Conservation (phyloP, 1,140 invertebrate species). For the Pygmarrhopalites habei region DNA sequence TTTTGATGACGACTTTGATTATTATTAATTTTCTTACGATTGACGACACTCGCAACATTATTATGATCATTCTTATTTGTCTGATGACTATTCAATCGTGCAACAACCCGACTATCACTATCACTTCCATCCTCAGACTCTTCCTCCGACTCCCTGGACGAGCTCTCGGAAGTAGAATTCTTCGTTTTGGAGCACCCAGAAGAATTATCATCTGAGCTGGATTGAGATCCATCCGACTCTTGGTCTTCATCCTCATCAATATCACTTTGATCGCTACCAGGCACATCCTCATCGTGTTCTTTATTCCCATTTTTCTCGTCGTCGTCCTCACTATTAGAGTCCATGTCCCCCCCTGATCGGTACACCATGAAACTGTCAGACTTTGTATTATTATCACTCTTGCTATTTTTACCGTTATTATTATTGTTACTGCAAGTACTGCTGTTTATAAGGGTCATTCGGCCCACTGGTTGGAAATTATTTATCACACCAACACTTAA, state of each 20-base stretch:
- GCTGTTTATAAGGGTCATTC: too few relatives aligned
- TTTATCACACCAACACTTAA: too few relatives aligned
- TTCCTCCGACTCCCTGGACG: slow-evolving; percentile 8
- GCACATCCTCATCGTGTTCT: slow-evolving; percentile 26
- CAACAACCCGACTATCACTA: too few relatives aligned
- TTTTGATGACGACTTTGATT: too few relatives aligned
- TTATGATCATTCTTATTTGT: too few relatives aligned
- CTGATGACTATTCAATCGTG: too few relatives aligned
- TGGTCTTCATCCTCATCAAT: not conserved
- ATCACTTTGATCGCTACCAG: slow-evolving; percentile 18
- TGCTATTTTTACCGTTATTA: too few relatives aligned
- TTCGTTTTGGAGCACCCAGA: not conserved
- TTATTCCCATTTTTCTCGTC: slow-evolving; percentile 28
- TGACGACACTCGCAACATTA: too few relatives aligned
- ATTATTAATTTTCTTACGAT: too few relatives aligned
- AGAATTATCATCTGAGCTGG: not conserved
- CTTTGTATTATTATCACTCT: not conserved
- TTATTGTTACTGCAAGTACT: too few relatives aligned
- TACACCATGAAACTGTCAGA: slow-evolving; percentile 52
- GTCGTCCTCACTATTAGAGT: slow-evolving; percentile 24
- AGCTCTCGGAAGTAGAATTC: not conserved
- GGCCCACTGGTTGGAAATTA: too few relatives aligned
- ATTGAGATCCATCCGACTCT: slow-evolving; percentile 1
- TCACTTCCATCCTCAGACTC: too few relatives aligned
- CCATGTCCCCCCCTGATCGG: slow-evolving; percentile 42